These are phyloP conservation scores for Apodemus sylvaticus DNA, from an alignment of 2,113 vertebrate genomes.

Conservation along the genomic window DNA sequence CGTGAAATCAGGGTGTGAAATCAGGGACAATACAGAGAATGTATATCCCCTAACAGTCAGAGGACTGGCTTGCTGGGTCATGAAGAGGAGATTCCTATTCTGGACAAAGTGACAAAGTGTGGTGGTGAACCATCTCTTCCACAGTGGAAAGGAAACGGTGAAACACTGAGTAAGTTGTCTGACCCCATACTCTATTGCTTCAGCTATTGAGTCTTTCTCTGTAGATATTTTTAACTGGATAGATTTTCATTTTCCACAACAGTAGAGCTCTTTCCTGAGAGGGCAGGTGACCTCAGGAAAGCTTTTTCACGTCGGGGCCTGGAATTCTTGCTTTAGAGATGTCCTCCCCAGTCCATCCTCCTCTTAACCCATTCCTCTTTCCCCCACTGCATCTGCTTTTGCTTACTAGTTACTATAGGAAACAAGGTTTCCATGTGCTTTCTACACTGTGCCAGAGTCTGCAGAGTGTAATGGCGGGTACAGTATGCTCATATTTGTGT, in stretches of 20 bases:
- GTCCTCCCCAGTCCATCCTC: too few species aligned
- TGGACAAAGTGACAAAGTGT: neutral
- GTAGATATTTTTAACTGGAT: neutral
- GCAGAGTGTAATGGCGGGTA: neutral
- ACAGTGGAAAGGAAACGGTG: neutral
- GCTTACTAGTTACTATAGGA: neutral
- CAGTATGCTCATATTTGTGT: neutral
- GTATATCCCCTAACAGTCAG: fast-evolving
- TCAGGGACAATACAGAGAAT: neutral
- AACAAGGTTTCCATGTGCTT: neutral
- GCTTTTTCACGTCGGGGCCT: neutral
- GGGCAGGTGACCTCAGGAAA: neutral
- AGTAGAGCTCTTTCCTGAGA: neutral
- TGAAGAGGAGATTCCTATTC: neutral
- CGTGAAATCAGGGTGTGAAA: neutral
- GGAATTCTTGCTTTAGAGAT: neutral
- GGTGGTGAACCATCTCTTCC: neutral
- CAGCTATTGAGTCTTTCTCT: neutral
- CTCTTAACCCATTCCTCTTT: neutral
- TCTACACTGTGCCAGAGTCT: neutral
- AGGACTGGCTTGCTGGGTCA: neutral
- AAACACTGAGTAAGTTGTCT: neutral
- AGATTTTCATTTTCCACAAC: constrained; percentile 35
- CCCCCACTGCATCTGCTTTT: neutral
- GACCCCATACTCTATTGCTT: neutral